Evolutionary conservation across 2,888 invertebrate species (phyloP).

Genomic region (Tuta absoluta): DNA sequence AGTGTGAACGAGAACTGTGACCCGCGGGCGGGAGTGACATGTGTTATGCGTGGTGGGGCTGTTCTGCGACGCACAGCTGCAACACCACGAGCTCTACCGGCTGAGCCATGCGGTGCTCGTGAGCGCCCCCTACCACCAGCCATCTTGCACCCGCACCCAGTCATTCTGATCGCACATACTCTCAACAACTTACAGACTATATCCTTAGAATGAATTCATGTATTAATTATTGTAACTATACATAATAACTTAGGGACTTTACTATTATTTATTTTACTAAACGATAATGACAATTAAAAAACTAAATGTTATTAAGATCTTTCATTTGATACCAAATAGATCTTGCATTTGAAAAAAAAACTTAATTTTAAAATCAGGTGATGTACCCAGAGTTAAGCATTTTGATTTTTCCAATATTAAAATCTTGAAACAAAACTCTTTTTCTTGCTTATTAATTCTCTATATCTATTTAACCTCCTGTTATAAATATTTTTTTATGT

Average conservation of each 20-base stretch:
- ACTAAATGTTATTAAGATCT: slow-evolving; percentile 51
- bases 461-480: too few relatives aligned
- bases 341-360: too few relatives aligned
- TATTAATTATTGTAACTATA: slow-evolving; percentile 48
- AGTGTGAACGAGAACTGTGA: slow-evolving; percentile 72
- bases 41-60: slow-evolving; percentile 68
- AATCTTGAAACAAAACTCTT: not conserved
- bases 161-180: slow-evolving; percentile 70
- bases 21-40: slow-evolving; percentile 66
- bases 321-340: not conserved
- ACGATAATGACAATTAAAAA: slow-evolving; percentile 38
- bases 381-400: slow-evolving; percentile 3
- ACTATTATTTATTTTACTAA: slow-evolving; percentile 4
- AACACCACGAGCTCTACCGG: slow-evolving; percentile 64
- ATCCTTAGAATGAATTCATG: slow-evolving; percentile 69
- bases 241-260: slow-evolving; percentile 1
- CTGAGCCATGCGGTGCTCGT: slow-evolving; percentile 74
- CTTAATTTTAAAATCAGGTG: not conserved
- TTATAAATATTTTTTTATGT: too few relatives aligned
- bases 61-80: slow-evolving; percentile 67
- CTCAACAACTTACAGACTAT: slow-evolving; percentile 76
- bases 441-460: not conserved
- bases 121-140: slow-evolving; percentile 62
- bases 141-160: slow-evolving; percentile 70
- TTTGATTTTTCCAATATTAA: not conserved